Evolutionary conservation across 2,797 vertebrate species (phyloP).

Genomic region (Onychomys torridus): DNA sequence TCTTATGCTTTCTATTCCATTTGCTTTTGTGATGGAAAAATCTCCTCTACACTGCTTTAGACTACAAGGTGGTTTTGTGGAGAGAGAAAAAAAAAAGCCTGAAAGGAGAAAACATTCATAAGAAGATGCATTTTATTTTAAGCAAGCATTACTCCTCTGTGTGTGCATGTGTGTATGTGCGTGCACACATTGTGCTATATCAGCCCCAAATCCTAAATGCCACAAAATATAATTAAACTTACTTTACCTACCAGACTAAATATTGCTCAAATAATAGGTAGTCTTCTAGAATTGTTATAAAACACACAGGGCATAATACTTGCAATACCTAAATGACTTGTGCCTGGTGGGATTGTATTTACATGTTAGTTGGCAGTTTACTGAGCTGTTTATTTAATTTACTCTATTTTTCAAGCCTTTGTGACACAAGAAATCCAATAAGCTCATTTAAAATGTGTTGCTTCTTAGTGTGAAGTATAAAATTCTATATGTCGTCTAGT

Average conservation of each 20-base stretch:
- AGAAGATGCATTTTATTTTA: slow-evolving; percentile 23
- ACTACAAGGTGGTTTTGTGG: not conserved
- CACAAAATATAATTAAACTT: slow-evolving; percentile 55
- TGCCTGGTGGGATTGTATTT: not conserved
- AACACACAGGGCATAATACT: slow-evolving; percentile 28
- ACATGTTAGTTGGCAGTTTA: not conserved
- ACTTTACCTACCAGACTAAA: slow-evolving; percentile 64
- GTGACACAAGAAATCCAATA: not conserved
- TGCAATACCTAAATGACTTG: slow-evolving; percentile 46
- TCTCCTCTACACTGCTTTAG: not conserved
- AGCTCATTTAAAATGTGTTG: not conserved
- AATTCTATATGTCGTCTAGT: not conserved
- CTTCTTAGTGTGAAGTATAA: not conserved
- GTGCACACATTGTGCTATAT: not conserved
- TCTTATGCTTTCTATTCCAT: slow-evolving; percentile 25
- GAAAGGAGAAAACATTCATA: slow-evolving; percentile 10
- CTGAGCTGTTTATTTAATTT: slow-evolving; percentile 20
- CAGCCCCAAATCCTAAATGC: slow-evolving; percentile 10
- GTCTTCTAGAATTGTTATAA: slow-evolving; percentile 62
- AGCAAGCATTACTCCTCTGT: not conserved
- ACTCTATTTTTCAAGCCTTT: slow-evolving; percentile 24
- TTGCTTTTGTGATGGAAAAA: slow-evolving; percentile 1
- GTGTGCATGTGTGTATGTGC: not conserved
- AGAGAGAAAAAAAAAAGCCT: not conserved
- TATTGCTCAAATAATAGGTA: slow-evolving; percentile 54